These are phyloP conservation scores for Peromyscus californicus DNA, from an alignment of 2,113 vertebrate species.

Conservation along the genomic window DNA sequence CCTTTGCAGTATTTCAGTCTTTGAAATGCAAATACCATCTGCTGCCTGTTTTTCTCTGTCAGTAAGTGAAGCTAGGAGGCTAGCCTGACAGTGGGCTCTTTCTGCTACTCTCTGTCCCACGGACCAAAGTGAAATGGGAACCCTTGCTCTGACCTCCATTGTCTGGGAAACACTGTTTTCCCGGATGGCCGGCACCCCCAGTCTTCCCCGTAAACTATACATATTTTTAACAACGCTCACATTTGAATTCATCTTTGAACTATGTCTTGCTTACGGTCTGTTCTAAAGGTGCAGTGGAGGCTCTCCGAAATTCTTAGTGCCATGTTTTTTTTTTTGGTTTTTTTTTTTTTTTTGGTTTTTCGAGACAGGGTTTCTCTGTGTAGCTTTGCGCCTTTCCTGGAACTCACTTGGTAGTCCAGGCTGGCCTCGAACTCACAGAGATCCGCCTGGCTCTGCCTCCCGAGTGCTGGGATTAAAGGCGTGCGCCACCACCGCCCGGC, in stretches of 20 bases:
- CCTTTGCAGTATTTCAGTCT: conserved; percentile 45
- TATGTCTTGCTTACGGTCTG: not conserved
- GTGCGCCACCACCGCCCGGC: no score
- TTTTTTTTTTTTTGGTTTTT: no score
- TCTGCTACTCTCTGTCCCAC: conserved; percentile 79
- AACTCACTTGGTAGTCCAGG: no score
- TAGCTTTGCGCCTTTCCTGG: no score
- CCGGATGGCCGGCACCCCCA: not conserved
- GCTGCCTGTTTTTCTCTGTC: conserved; percentile 59
- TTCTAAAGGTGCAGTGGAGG: not conserved
- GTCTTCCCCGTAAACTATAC: not conserved
- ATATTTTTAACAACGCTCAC: not conserved
- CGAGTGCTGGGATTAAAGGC: no score
- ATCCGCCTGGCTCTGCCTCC: no score
- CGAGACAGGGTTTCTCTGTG: no score
- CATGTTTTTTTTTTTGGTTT: not conserved
- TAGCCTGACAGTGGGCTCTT: conserved; percentile 69
- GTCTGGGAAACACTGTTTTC: conserved; percentile 9
- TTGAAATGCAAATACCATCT: conserved; percentile 48
- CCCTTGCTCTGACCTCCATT: conserved; percentile 54
- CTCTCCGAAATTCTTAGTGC: not conserved
- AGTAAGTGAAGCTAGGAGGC: conserved; percentile 2
- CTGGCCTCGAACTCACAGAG: no score
- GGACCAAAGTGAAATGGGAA: conserved; percentile 72
- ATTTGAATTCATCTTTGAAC: not conserved